phyloP scores from a whole-genome alignment of 2,888 invertebrate species.

The Rugalucina vietnamica region DNA sequence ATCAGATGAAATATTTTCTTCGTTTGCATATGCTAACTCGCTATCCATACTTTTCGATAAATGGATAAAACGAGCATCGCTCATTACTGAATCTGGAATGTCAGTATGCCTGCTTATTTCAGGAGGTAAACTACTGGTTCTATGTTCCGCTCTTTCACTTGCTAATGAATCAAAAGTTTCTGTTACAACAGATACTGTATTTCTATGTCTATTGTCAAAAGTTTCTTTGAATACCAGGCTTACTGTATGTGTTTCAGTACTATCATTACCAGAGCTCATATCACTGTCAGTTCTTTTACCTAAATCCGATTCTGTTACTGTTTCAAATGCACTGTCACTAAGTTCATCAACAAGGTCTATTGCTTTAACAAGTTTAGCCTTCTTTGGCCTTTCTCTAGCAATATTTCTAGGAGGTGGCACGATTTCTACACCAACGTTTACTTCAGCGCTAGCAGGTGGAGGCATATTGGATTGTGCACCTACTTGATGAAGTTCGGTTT shows the following conservation, averaged over 20 bases:
- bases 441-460: background rate
- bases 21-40: background rate
- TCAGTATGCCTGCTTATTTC: background rate
- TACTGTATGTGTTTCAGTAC: constrained; percentile 51
- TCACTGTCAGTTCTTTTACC: constrained; percentile 52
- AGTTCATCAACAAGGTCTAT: constrained; percentile 31
- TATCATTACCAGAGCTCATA: constrained; percentile 55
- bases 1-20: background rate
- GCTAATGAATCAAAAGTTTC: background rate
- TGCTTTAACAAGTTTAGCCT: constrained; percentile 45
- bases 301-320: constrained; percentile 47
- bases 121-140: background rate
- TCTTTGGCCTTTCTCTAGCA: constrained; percentile 41
- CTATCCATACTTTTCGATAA: background rate
- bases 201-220: constrained; percentile 29
- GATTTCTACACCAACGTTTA: background rate
- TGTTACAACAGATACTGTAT: background rate
- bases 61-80: background rate
- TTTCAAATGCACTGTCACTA: constrained; percentile 45
- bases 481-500: background rate
- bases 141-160: background rate
- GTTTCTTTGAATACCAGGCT: constrained; percentile 43
- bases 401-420: background rate
- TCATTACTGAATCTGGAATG: too few relatives aligned
- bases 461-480: background rate